Evolutionary conservation across 2,113 vertebrate genomes (phyloP), one percentile per base, ranked within the genome.

Genomic region (Sorex fumeus): DNA sequence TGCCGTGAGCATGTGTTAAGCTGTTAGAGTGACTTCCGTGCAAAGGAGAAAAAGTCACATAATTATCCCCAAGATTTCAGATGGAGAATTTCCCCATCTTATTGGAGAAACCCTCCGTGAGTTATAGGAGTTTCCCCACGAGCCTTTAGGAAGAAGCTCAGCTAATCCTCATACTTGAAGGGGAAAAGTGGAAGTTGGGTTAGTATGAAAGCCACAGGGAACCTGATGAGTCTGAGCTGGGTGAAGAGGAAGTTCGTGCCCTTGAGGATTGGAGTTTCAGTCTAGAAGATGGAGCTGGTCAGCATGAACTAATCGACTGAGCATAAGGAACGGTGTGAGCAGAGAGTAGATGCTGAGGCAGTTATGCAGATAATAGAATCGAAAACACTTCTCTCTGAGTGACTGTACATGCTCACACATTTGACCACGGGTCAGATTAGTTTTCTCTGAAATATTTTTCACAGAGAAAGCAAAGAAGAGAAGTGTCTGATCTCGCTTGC

Each of bases 131-230:
- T 62, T 62, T 62, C 18, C 19, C 60, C 25, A 50, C 13, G 34
- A 45, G 43, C 8, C 43, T 79, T 88, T 45, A 43, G 15, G 21
- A 8, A 84, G 27, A 7, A 50, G 9, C 77, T 71, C 5, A 27
- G 34, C 8, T 53, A 72, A 72, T 69, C 23, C 9, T 0, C 30
- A 64, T 43, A 15, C 30, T 34, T 64, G 19, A 62, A 57, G 87
- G 45, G 64, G 81, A 40, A 47, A 93, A 67, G 47, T 64, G 45
- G 64, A 93, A 91, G n/a, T 79, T 90, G 83, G n/a, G 10, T 60
- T 67, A 53, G 45, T 32, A 2, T 45, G 72, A 53, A 88, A 6
- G 28, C 27, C 5, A 1, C 0, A 30, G 45, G 36, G 36, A 80
- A 1, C n/a, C 23, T 8, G 21, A 64, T 53, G 60, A 40, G 25